Evolutionary conservation across 1,140 invertebrate species (phyloP).

Genomic region (Papilio machaon): DNA sequence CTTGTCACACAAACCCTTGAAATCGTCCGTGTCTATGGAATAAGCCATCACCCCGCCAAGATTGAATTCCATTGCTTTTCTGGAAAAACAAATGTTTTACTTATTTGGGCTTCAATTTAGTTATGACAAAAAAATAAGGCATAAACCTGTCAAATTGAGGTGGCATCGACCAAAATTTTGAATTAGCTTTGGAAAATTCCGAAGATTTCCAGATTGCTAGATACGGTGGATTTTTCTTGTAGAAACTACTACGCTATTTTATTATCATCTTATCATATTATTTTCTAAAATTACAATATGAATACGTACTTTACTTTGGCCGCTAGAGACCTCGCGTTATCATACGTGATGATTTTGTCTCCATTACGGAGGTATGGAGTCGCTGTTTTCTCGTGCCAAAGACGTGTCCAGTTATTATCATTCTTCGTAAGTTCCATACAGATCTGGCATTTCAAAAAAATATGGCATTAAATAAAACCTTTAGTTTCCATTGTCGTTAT

Average conservation of each 20-base stretch:
- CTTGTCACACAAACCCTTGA: constrained; percentile 39
- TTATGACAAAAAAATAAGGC: no score
- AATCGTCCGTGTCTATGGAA: constrained; percentile 41
- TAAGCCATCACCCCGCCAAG: constrained; percentile 41
- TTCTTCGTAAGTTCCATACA: constrained; percentile 83
- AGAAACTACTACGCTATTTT: background rate
- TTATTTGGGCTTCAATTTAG: no score
- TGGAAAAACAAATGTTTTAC: constrained; percentile 1
- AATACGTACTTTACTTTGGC: constrained; percentile 47
- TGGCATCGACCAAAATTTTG: no score
- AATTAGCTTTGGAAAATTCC: no score
- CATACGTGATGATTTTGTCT: constrained; percentile 38
- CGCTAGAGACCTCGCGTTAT: constrained; percentile 43
- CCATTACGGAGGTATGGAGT: constrained; percentile 42
- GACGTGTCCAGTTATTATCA: constrained; percentile 78
- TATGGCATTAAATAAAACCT: background rate
- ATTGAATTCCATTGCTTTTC: constrained; percentile 39
- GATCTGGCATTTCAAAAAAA: constrained; percentile 76
- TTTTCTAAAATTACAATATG: background rate
- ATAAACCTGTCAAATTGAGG: background rate
- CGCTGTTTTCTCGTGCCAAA: constrained; percentile 83
- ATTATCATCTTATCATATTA: no score
- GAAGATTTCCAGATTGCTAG: background rate
- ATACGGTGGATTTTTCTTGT: background rate
- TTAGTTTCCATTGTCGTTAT: background rate